Evolutionary conservation across 1,140 invertebrate genomes (phyloP).

Genomic region (Pseudobourletiella spinata): DNA sequence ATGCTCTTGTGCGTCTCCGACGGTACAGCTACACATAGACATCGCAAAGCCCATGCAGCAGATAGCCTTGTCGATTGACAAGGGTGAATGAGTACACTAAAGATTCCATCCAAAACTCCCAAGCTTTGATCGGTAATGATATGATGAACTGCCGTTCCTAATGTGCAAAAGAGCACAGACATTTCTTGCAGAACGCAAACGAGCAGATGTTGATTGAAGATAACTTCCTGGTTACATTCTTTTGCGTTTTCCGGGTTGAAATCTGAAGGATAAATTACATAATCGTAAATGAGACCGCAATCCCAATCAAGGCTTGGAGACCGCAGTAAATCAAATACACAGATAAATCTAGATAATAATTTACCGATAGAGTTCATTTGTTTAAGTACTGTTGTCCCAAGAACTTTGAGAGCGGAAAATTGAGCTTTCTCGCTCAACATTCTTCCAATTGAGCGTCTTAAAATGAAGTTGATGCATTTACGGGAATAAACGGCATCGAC

Average conservation of each 20-base stretch:
- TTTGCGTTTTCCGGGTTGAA: slow-evolving; percentile 76
- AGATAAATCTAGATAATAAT: too few species aligned
- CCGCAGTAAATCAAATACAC: too few species aligned
- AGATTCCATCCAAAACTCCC: slow-evolving; percentile 51
- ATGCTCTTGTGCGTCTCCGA: slow-evolving; percentile 68
- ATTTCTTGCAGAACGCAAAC: slow-evolving; percentile 91
- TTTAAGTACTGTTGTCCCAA: slow-evolving; percentile 81
- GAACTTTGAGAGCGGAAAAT: slow-evolving; percentile 86
- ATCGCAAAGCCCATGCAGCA: slow-evolving; percentile 87
- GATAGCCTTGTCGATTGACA: slow-evolving; percentile 82
- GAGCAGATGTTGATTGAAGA: slow-evolving; percentile 88
- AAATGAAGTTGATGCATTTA: slow-evolving; percentile 93
- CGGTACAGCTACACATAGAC: slow-evolving; percentile 84
- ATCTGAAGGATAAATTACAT: slow-evolving; percentile 45
- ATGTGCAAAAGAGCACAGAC: slow-evolving; percentile 67
- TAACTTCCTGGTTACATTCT: slow-evolving; percentile 76
- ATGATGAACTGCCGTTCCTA: slow-evolving; percentile 85
- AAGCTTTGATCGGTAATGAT: slow-evolving; percentile 67
- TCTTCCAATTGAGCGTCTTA: slow-evolving; percentile 80
- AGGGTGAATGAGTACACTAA: slow-evolving; percentile 82
- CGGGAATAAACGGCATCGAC: slow-evolving; percentile 96
- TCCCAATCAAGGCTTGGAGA: too few species aligned
- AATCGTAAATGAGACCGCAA: neutral
- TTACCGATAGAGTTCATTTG: slow-evolving; percentile 85
- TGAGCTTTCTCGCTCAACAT: slow-evolving; percentile 95